Evolutionary conservation across 2,113 vertebrate species (phyloP).

Genomic region (Tetrax tetrax): DNA sequence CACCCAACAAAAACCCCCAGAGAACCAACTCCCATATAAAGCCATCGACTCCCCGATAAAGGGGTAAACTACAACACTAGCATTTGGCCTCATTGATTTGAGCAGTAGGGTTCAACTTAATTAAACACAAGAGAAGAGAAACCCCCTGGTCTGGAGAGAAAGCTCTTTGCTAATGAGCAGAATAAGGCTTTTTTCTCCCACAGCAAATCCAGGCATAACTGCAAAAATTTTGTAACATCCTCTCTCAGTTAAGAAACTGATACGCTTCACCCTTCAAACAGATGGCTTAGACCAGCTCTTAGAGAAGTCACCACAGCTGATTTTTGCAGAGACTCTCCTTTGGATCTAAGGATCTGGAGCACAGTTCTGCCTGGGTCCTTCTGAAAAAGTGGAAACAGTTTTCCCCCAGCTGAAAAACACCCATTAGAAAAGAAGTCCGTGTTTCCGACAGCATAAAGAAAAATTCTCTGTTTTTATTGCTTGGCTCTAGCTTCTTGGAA

Average conservation of each 20-base stretch:
- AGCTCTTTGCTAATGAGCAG: neutral
- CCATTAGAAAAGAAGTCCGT: neutral
- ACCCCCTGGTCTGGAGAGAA: neutral
- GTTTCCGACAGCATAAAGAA: neutral
- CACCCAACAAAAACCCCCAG: neutral
- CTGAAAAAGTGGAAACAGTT: neutral
- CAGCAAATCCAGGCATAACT: neutral
- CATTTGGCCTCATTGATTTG: neutral
- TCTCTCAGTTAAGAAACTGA: neutral
- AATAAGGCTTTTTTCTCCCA: neutral
- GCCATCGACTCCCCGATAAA: accelerated
- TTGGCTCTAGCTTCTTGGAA: neutral
- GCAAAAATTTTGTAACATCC: neutral
- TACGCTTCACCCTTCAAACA: neutral
- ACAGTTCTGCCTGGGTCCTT: neutral
- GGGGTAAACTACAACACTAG: neutral
- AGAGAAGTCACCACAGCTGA: neutral
- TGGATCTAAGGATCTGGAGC: neutral
- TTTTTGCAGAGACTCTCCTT: neutral
- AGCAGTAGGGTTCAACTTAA: neutral
- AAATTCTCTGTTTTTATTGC: neutral
- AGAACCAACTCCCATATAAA: neutral
- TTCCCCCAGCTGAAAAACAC: neutral
- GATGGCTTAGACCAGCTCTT: neutral
- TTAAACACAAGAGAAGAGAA: neutral